Percentiles rank a stretch among this genome's conserved stretches.
These are phyloP conservation scores for Anaspis maculata DNA, from an alignment of 2,888 invertebrate species.

Conservation along the genomic window DNA sequence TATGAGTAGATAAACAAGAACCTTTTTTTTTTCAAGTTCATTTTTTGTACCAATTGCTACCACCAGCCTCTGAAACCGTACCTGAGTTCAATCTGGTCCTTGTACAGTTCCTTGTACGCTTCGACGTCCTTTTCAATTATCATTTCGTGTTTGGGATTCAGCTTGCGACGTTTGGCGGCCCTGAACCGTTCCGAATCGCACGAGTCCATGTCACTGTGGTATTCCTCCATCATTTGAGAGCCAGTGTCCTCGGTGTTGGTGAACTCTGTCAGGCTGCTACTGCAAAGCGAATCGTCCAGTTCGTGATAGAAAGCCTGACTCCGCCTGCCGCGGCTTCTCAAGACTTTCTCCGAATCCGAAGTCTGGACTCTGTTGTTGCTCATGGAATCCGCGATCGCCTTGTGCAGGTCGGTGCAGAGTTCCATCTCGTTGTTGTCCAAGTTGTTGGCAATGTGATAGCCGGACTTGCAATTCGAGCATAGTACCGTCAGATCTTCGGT, in stretches of 20 bases:
- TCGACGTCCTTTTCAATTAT: conserved; percentile 2
- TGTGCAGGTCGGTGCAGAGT: conserved; percentile 28
- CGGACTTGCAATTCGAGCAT: conserved; percentile 28
- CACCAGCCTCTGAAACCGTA: too few species aligned
- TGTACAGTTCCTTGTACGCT: conserved; percentile 18
- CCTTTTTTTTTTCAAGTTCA: too few species aligned
- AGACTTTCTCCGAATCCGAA: conserved; percentile 18
- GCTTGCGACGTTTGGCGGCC: conserved; percentile 16
- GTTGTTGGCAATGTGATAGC: conserved; percentile 25
- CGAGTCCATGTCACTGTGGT: conserved; percentile 29
- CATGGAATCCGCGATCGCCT: conserved; percentile 31
- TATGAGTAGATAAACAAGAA: too few species aligned
- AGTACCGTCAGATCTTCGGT: conserved; percentile 29
- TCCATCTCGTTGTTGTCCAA: conserved; percentile 31
- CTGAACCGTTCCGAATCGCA: conserved; percentile 18
- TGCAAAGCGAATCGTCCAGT: conserved; percentile 34
- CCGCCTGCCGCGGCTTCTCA: conserved; percentile 25
- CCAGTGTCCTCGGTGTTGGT: conserved; percentile 32
- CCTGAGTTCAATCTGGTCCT: conserved; percentile 22
- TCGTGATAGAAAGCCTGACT: conserved; percentile 30
- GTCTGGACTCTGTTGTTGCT: conserved; percentile 26
- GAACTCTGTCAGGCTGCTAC: conserved; percentile 31
- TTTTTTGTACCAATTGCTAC: too few species aligned
- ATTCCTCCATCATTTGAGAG: conserved; percentile 23
- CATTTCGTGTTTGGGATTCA: not conserved